phyloP scores from a whole-genome alignment of 2,888 invertebrate species.

The Chrysina gloriosa region DNA sequence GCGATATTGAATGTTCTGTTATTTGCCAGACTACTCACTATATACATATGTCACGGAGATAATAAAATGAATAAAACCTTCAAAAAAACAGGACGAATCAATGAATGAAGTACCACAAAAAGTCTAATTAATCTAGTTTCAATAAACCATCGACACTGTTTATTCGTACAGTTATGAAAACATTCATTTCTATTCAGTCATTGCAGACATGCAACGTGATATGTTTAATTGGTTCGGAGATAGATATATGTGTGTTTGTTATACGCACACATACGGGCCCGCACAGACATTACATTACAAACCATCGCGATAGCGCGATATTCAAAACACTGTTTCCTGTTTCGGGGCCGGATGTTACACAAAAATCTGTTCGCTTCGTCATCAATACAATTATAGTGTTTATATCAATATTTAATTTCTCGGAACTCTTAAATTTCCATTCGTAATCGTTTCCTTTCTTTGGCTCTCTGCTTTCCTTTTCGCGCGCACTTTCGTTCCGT shows the following conservation, averaged over 20 bases:
- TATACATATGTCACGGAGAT: slow-evolving; percentile 6
- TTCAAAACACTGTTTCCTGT: slow-evolving; percentile 37
- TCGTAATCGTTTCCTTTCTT: slow-evolving; percentile 31
- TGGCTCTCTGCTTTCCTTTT: neutral
- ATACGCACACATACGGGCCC: neutral
- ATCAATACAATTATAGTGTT: slow-evolving; percentile 22
- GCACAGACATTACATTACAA: neutral
- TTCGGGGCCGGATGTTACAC: slow-evolving; percentile 35
- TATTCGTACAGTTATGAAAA: neutral
- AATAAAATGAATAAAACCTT: slow-evolving; percentile 14
- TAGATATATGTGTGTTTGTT: neutral
- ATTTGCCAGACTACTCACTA: slow-evolving; percentile 2
- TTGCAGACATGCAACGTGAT: slow-evolving; percentile 14
- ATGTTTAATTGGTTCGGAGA: slow-evolving; percentile 23
- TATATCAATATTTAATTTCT: slow-evolving; percentile 36
- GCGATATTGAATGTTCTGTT: neutral
- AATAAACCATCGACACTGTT: slow-evolving; percentile 5
- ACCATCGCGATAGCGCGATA: slow-evolving; percentile 28
- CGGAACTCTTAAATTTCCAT: slow-evolving; percentile 31
- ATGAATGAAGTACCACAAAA: slow-evolving; percentile 16
- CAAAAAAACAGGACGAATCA: neutral
- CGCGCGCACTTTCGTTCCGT: neutral
- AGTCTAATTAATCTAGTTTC: slow-evolving; percentile 15
- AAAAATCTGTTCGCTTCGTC: slow-evolving; percentile 34
- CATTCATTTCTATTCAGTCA: slow-evolving; percentile 11